Conservation (phyloP, 1,140 invertebrate genomes). For the Rhagoletis pomonella region DNA sequence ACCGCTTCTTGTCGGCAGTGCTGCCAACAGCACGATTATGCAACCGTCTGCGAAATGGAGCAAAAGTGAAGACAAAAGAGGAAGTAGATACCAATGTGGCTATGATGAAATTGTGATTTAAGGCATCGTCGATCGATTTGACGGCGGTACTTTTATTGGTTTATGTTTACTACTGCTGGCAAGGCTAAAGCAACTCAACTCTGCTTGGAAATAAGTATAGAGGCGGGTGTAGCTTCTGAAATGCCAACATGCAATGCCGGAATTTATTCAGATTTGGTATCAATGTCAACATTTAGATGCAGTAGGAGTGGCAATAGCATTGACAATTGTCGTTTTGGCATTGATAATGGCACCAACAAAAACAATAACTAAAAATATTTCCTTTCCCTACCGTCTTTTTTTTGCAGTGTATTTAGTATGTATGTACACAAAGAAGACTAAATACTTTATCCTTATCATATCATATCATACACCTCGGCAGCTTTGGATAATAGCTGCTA, state of each 20-base stretch:
- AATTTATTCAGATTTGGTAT: constrained; percentile 48
- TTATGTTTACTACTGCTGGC: background rate
- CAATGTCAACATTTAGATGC: background rate
- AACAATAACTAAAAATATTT: background rate
- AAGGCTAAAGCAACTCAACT: background rate
- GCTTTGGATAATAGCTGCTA: constrained; percentile 5
- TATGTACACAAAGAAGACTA: background rate
- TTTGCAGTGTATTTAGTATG: background rate
- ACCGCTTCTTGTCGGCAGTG: background rate
- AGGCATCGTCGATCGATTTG: constrained; percentile 49
- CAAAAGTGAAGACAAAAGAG: constrained; percentile 1
- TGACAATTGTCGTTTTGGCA: background rate
- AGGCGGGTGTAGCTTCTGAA: background rate
- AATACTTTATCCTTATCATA: background rate
- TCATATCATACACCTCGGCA: background rate
- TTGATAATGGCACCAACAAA: background rate
- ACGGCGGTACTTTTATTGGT: constrained; percentile 23
- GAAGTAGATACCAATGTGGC: constrained; percentile 17
- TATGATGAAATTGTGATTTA: constrained; percentile 54
- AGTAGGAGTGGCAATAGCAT: constrained; percentile 1
- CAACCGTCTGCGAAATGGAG: constrained; percentile 39
- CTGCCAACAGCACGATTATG: constrained; percentile 7
- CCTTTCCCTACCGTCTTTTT: background rate
- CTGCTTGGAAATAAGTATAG: background rate
- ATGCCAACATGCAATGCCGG: constrained; percentile 19